phyloP scores from a whole-genome alignment of 1,140 invertebrate species.

The Vollenhovia emeryi region DNA sequence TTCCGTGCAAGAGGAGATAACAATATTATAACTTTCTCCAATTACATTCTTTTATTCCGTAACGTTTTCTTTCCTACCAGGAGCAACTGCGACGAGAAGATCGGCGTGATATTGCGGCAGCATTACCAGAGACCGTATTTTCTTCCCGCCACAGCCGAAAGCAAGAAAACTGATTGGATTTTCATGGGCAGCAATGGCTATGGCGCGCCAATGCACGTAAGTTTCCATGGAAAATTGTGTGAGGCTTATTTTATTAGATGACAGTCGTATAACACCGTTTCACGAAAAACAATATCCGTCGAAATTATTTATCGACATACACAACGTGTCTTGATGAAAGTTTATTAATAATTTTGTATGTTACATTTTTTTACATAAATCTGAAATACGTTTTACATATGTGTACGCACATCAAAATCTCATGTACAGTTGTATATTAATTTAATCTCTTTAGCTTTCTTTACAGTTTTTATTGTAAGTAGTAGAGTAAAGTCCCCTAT shows the following conservation, averaged over 20 bases:
- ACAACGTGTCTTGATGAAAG: too few relatives aligned
- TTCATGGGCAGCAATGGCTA: conserved; percentile 97
- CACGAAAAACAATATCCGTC: not conserved
- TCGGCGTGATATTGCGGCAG: conserved; percentile 90
- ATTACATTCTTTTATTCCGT: not conserved
- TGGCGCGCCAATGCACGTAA: conserved; percentile 97
- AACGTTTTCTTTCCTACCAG: conserved; percentile 77
- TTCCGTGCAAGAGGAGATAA: too few relatives aligned
- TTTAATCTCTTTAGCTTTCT: not conserved
- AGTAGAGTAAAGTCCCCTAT: too few relatives aligned
- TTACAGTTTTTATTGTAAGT: not conserved
- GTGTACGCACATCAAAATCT: too few relatives aligned
- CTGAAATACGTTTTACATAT: too few relatives aligned
- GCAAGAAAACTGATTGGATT: conserved; percentile 96
- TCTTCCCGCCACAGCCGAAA: conserved; percentile 93
- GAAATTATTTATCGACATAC: not conserved
- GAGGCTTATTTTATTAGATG: not conserved
- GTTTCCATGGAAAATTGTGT: conserved; percentile 74
- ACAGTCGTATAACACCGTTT: not conserved
- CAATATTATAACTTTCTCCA: not conserved
- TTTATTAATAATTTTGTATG: not conserved
- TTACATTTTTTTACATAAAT: not conserved
- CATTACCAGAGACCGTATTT: conserved; percentile 96
- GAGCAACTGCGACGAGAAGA: conserved; percentile 95
- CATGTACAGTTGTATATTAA: too few relatives aligned